A percentile compares a stretch with the other conserved stretches of the same genome.
phyloP scores from a whole-genome alignment of 2,888 invertebrate species.

The Trissolcus brochymenae region DNA sequence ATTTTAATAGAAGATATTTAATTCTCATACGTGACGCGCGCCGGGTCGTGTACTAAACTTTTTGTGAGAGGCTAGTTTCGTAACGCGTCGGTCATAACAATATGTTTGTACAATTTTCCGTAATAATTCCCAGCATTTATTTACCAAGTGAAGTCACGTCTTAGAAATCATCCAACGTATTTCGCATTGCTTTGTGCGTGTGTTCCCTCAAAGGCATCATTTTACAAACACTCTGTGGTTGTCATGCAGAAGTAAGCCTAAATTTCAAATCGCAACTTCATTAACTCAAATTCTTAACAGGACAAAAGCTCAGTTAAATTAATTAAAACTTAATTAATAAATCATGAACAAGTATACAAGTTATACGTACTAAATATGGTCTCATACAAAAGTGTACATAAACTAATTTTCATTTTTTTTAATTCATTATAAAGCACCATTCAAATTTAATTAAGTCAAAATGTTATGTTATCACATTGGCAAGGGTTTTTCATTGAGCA shows the following conservation, averaged over 20 bases:
- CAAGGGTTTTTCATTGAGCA: not conserved
- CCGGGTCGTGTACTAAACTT: slow-evolving; percentile 2
- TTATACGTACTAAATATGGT: too few relatives aligned
- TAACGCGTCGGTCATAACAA: slow-evolving; percentile 21
- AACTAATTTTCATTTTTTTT: too few relatives aligned
- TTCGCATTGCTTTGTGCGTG: slow-evolving; percentile 47
- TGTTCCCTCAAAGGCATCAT: slow-evolving; percentile 31
- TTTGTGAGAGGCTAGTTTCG: slow-evolving; percentile 21
- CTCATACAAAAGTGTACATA: not conserved
- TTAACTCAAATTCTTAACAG: not conserved
- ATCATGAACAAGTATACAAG: too few relatives aligned
- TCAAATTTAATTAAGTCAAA: too few relatives aligned
- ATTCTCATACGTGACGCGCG: not conserved
- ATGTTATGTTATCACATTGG: not conserved
- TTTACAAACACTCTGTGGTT: slow-evolving; percentile 25
- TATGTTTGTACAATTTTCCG: slow-evolving; percentile 33
- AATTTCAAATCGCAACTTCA: not conserved
- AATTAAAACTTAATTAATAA: too few relatives aligned
- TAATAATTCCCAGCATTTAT: slow-evolving; percentile 32
- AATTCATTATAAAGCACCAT: too few relatives aligned
- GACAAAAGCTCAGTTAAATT: not conserved
- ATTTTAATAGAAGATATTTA: not conserved
- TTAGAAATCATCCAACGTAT: slow-evolving; percentile 43
- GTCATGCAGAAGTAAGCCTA: slow-evolving; percentile 17
- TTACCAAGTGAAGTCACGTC: slow-evolving; percentile 45